Base-by-base conservation (phyloP, 2,888 invertebrate genomes). In the Atherix ibis region DNA sequence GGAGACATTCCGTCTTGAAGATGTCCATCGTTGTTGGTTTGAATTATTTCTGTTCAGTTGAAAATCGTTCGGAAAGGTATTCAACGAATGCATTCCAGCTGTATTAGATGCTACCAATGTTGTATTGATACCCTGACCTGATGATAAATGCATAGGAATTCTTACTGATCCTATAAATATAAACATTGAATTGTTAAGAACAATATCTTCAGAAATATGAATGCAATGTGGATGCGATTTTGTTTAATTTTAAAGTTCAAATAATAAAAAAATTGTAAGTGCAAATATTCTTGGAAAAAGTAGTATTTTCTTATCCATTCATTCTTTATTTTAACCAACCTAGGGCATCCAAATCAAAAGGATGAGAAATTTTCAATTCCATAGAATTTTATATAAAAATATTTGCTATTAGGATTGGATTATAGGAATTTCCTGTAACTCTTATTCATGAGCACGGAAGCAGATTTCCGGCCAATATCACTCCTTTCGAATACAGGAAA, bases 101-200 rank as follows among this genome's bases (percentile, higher is more conserved):
- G 36, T 27, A 33, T 40, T 42, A 8, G 36, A 32, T 31, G 39
- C 18, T 31, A 43, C 19, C 34, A 37, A 42, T 13, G 41, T 39
- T 34, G 42, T 35, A 39, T 37, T 40, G 26, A 39, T 36, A 22
- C 41, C 36, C 31, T 40, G 42, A 36, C 33, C 35, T 14, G 38
- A 27, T 32, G 38, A 26, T 40, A 53, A 44, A 43, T 59, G 58
- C 44, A 62, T 45, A 30, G 58, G 59, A 38, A 60, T 52, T 40
- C 58, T 50, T 37, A 58, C 54, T 18, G 60, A 58, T 38, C 62
- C 63, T 63, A 48, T 35, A 44, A 39, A 12, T 18, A 27, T 19
- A 33, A 13, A n/a, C n/a, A n/a, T n/a, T n/a, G n/a, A n/a, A n/a
- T n/a, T n/a, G n/a, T n/a, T n/a, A n/a, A 5, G 18, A 6, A 15